Percentiles rank a stretch among this genome's conserved stretches.
These are phyloP conservation scores for Rotaria socialis DNA, from an alignment of 2,888 invertebrate species.

Conservation along the genomic window DNA sequence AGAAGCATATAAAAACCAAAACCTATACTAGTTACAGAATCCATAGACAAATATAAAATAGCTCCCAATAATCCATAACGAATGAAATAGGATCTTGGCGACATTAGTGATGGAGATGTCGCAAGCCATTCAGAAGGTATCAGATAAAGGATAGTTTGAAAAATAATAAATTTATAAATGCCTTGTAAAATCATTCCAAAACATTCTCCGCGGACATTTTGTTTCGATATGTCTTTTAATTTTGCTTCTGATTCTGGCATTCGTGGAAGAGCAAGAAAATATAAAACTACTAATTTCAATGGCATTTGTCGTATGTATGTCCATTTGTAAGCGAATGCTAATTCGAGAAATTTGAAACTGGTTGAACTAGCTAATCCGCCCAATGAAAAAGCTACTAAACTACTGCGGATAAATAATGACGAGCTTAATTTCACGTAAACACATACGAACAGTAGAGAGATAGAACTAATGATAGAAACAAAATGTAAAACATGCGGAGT, in stretches of 20 bases:
- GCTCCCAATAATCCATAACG: neutral
- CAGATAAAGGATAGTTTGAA: neutral
- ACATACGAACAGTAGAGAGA: neutral
- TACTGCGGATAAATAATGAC: neutral
- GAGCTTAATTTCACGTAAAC: neutral
- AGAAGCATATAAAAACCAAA: neutral
- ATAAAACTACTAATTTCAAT: neutral
- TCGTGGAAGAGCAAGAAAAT: neutral
- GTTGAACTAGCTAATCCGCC: neutral
- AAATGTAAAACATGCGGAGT: neutral
- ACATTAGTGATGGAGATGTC: neutral
- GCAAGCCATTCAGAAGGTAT: neutral
- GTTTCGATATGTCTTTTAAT: neutral
- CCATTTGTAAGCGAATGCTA: neutral
- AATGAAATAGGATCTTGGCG: neutral
- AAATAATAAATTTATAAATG: neutral
- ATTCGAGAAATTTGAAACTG: neutral
- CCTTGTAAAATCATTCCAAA: neutral
- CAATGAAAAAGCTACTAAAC: neutral
- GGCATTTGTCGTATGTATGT: neutral
- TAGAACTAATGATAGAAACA: neutral
- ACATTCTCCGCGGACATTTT: neutral
- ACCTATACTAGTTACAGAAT: neutral
- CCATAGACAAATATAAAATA: neutral
- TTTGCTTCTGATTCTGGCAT: neutral